Evolutionary conservation across 1,140 invertebrate genomes (phyloP).

Genomic region (Sipha flava): DNA sequence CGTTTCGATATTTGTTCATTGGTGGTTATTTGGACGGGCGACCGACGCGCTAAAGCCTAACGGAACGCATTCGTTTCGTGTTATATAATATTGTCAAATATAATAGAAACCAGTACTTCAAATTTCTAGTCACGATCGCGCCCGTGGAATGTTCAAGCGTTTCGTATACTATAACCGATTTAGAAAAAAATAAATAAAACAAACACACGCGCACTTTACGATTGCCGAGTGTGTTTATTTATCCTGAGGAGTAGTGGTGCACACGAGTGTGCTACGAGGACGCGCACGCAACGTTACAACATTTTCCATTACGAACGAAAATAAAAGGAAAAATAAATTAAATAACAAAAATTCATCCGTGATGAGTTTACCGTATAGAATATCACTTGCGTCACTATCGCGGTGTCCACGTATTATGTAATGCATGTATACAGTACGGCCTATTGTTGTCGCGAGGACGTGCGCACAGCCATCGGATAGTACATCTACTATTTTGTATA

Average conservation of each 20-base stretch:
- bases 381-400: too few species aligned
- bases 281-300: background rate
- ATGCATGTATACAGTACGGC: background rate
- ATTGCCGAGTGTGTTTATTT: background rate
- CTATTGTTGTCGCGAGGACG: too few species aligned
- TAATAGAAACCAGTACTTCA: background rate
- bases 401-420: too few species aligned
- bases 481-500: too few species aligned
- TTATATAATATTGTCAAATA: background rate
- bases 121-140: constrained; percentile 16
- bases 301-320: background rate
- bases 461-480: too few species aligned
- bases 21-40: too few species aligned
- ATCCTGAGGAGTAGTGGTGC: background rate
- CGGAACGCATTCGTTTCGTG: background rate
- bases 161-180: background rate
- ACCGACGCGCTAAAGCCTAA: background rate
- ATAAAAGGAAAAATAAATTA: background rate
- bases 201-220: background rate
- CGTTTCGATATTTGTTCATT: too few species aligned
- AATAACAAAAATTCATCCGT: background rate
- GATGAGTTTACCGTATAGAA: background rate
- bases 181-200: constrained; percentile 7
- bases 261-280: background rate
- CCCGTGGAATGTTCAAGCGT: background rate